Base-by-base conservation (phyloP, 2,888 invertebrate genomes). In the Mythimna ferrago region DNA sequence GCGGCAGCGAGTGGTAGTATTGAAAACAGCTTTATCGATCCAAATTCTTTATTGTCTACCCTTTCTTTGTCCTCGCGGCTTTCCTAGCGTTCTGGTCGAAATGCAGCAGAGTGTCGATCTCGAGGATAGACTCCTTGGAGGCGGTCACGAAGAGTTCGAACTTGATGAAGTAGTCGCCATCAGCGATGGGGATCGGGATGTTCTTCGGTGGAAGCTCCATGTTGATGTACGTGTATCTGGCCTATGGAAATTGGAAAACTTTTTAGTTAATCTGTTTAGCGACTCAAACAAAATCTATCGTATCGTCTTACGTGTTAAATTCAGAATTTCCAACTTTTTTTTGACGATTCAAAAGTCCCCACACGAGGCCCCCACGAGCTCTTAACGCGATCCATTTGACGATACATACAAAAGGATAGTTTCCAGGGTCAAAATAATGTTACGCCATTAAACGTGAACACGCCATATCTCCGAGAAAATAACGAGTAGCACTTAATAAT, bases 151-250 rank as follows among this genome's bases (percentile, higher is more conserved):
- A 82, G 2, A 87, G 57, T 0, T 82, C 76, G 26, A 77, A 83
- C 7, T 62, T 77, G 3, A 83, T 73, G 61, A 64, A 64, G 68
- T 87, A 89, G 70, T 90, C 89, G 3, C 87, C 87, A 2, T 89
- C 78, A 4, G 83, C 73, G 38, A 89, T 77, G 0, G 89, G 89
- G 2, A 90, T 38, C 1, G 89, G 90, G 1, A 89, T 78, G 69
- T 89, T 86, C 66, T 86, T 89, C 0, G 90, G 90, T 0, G 90
- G 90, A 2, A 90, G 69, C 21, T 89, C 89, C 85, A 90, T 86
- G 71, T 90, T 90, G 19, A 71, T 67, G 61, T 86, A 87, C 0
- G 41, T 62, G 65, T 90, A 90, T 57, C 60, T 80, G 4, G 63
- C 86, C 90, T 90, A 78, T 10, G n/a, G 10, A 14, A 32, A 58